These are phyloP conservation scores for Deilephila porcellus DNA, from an alignment of 2,888 invertebrate species.

Conservation along the genomic window DNA sequence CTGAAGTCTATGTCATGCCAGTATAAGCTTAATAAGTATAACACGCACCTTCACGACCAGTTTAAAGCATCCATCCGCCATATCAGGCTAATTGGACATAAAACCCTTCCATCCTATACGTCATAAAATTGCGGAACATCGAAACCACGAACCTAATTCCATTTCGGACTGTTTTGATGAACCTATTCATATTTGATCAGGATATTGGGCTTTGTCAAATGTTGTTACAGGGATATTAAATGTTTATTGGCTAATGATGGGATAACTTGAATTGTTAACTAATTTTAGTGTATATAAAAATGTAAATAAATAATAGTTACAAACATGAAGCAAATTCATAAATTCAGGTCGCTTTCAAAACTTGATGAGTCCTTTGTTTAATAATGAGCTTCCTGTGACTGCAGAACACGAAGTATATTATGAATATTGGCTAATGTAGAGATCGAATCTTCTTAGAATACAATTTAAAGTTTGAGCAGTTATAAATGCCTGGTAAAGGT, in stretches of 20 bases:
- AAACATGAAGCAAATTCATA: too few relatives aligned
- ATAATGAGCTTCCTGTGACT: neutral
- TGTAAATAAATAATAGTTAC: too few relatives aligned
- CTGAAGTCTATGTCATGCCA: neutral
- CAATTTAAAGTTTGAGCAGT: too few relatives aligned
- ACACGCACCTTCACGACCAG: neutral
- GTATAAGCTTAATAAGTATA: neutral
- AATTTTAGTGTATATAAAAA: too few relatives aligned
- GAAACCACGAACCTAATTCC: neutral
- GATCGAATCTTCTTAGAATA: too few relatives aligned
- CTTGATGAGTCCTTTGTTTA: too few relatives aligned
- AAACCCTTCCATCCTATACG: neutral
- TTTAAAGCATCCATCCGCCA: neutral
- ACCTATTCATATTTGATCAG: conserved; percentile 13
- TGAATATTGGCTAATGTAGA: too few relatives aligned
- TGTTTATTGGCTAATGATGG: too few relatives aligned
- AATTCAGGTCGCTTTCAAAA: too few relatives aligned
- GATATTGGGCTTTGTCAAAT: neutral
- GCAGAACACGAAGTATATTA: neutral
- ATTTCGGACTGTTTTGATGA: neutral
- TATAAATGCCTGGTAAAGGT: too few relatives aligned
- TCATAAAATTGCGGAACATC: neutral
- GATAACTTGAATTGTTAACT: too few relatives aligned
- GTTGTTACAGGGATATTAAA: neutral
- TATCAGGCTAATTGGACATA: conserved; percentile 10